Evolutionary conservation across 2,888 invertebrate genomes (phyloP).

Genomic region (Aphidius colemani): DNA sequence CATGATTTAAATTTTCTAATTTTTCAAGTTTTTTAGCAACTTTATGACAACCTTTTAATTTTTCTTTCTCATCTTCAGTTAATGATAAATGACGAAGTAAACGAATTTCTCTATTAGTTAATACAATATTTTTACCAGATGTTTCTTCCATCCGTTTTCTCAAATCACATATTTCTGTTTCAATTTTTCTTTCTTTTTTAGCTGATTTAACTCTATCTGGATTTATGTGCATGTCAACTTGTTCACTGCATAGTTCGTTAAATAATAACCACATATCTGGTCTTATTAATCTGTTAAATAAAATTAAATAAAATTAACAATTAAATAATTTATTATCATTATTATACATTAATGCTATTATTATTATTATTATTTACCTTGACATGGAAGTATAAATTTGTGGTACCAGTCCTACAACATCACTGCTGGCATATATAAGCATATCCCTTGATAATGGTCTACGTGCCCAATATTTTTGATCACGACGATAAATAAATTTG

Average conservation of each 20-base stretch:
- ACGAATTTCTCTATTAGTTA: slow-evolving; percentile 90
- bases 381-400: slow-evolving; percentile 77
- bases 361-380: slow-evolving; percentile 59
- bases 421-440: slow-evolving; percentile 89
- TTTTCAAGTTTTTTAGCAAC: slow-evolving; percentile 92
- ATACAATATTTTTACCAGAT: slow-evolving; percentile 79
- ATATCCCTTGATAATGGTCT: slow-evolving; percentile 88
- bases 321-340: background rate
- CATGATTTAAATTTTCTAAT: slow-evolving; percentile 79
- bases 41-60: slow-evolving; percentile 83
- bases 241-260: slow-evolving; percentile 85
- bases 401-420: slow-evolving; percentile 84
- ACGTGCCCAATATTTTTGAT: slow-evolving; percentile 88
- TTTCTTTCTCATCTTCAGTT: slow-evolving; percentile 90
- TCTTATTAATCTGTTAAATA: slow-evolving; percentile 66
- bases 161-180: slow-evolving; percentile 87
- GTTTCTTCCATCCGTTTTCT: slow-evolving; percentile 80
- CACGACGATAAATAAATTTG: slow-evolving; percentile 82
- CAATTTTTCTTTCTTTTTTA: slow-evolving; percentile 88
- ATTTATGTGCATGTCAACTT: slow-evolving; percentile 77
- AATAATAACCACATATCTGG: slow-evolving; percentile 75
- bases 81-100: slow-evolving; percentile 86
- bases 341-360: background rate
- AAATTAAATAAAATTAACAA: slow-evolving; percentile 16
- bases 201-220: slow-evolving; percentile 84